Conservation (phyloP, 2,797 vertebrate species). For the Australoheros facetus region DNA sequence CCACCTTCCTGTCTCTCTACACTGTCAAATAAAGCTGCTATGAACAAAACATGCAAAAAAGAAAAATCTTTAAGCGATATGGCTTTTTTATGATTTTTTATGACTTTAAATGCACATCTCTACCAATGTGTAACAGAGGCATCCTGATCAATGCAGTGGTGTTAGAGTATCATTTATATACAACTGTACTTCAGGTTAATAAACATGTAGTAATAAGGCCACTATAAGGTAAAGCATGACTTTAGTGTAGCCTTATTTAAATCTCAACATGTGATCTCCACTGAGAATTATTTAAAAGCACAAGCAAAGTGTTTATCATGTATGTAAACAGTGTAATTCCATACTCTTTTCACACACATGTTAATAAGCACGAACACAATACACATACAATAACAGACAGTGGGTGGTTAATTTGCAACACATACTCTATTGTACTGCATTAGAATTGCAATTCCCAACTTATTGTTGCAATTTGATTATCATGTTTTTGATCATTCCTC, state of each 20-base stretch:
- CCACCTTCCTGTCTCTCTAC: too few relatives aligned
- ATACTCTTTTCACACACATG: not conserved
- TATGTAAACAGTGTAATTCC: not conserved
- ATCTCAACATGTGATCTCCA: not conserved
- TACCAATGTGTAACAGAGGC: not conserved
- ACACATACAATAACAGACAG: constrained; percentile 47
- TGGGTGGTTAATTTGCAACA: constrained; percentile 72
- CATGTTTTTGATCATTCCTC: constrained; percentile 86
- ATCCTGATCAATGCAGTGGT: not conserved
- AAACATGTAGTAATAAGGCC: not conserved
- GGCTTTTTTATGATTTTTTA: not conserved
- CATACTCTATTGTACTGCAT: constrained; percentile 75
- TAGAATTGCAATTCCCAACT: constrained; percentile 77
- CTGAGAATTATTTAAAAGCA: not conserved
- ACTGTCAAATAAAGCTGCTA: too few relatives aligned
- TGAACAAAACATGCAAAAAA: too few relatives aligned
- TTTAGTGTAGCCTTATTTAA: not conserved
- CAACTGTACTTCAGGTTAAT: not conserved
- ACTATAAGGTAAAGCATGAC: not conserved
- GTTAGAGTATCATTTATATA: not conserved
- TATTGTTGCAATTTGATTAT: constrained; percentile 81
- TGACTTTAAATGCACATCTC: not conserved
- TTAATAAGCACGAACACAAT: not conserved
- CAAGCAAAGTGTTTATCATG: not conserved
- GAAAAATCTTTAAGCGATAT: not conserved